phyloP scores from a whole-genome alignment of 2,797 vertebrate species.

The Liparis tanakae region DNA sequence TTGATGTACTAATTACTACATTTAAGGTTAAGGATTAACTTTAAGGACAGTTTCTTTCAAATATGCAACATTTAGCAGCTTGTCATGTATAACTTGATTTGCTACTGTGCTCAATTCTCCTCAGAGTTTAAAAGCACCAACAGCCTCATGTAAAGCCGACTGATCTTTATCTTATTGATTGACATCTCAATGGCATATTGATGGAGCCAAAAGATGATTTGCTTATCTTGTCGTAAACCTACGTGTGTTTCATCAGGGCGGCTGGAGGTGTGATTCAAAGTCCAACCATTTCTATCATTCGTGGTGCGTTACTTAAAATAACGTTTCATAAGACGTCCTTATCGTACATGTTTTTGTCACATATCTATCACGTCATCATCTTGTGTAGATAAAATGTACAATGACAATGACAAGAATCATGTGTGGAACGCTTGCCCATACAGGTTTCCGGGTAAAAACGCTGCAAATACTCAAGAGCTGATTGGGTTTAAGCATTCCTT shows the following conservation, averaged over 20 bases:
- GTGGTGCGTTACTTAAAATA: slow-evolving; percentile 4
- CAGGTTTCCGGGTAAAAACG: slow-evolving; percentile 26
- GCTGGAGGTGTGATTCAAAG: background rate
- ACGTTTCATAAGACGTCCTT: slow-evolving; percentile 15
- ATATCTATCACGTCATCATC: background rate
- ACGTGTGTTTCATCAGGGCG: background rate
- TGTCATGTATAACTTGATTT: background rate
- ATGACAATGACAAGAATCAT: background rate
- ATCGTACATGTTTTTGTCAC: background rate
- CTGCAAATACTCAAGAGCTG: slow-evolving; percentile 35
- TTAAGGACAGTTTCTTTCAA: background rate
- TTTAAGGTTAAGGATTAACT: background rate
- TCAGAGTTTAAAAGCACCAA: slow-evolving; percentile 1
- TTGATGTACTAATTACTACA: background rate
- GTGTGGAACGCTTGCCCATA: background rate
- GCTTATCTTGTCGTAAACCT: background rate
- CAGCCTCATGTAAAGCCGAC: background rate
- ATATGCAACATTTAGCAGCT: background rate
- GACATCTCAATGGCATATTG: slow-evolving; percentile 18
- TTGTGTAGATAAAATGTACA: slow-evolving; percentile 13
- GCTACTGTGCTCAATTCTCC: background rate
- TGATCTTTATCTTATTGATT: background rate
- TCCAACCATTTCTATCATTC: background rate
- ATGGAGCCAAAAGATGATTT: slow-evolving; percentile 4
- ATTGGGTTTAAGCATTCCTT: slow-evolving; percentile 51